These are phyloP conservation scores for Gallinago stenura DNA, from an alignment of 2,797 vertebrate species.

Conservation along the genomic window DNA sequence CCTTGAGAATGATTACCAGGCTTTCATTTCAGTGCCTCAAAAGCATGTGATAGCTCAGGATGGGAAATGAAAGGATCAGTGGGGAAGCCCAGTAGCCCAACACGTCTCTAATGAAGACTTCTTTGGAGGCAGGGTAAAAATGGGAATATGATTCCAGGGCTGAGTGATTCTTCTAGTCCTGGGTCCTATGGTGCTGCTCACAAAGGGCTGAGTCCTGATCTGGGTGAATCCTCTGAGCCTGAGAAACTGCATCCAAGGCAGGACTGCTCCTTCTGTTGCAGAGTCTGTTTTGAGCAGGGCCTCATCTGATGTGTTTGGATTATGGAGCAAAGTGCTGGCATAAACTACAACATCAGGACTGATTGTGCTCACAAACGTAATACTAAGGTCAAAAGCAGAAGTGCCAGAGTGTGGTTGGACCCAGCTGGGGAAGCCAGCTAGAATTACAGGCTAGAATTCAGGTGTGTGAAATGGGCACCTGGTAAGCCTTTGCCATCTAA, in stretches of 20 bases:
- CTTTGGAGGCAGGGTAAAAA: background rate
- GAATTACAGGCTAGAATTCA: background rate
- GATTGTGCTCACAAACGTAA: background rate
- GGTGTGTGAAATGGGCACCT: background rate
- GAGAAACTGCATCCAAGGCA: background rate
- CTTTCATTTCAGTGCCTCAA: background rate
- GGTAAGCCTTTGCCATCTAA: background rate
- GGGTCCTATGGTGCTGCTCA: background rate
- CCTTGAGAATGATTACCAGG: background rate
- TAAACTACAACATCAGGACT: background rate
- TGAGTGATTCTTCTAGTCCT: background rate
- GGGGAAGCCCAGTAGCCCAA: rapidly evolving
- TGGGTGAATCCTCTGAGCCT: background rate
- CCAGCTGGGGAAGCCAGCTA: background rate
- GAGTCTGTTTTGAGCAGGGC: background rate
- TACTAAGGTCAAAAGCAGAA: background rate
- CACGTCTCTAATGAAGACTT: background rate
- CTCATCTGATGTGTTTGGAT: background rate
- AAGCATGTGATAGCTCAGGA: background rate
- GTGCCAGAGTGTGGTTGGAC: background rate
- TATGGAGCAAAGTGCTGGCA: background rate
- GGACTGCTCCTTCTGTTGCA: background rate
- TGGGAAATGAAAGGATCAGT: background rate
- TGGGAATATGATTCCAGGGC: background rate
- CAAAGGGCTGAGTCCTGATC: background rate